Evolutionary conservation across 1,140 invertebrate genomes (phyloP), one percentile per base, ranked within the genome.

Genomic region (Leptinotarsa texana): DNA sequence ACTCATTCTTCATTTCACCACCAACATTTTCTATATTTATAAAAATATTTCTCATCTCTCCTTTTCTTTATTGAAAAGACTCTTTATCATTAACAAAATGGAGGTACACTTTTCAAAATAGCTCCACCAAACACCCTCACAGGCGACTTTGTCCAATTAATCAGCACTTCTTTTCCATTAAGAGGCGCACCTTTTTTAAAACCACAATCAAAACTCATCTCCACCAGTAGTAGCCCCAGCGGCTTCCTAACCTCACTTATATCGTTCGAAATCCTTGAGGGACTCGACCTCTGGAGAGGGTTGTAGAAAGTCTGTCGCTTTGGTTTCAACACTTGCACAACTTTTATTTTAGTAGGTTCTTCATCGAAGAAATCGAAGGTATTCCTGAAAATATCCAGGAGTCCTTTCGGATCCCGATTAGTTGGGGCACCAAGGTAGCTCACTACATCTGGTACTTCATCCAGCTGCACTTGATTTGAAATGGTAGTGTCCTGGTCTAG

Each of bases 101-200:
- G 83, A 4, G 82, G 70, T 0, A 86, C 87, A 67, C 83, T 86
- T 79, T 88, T 88, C 17, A 90, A 70, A 47, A 87, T 82, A 13
- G 88, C 88, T n/a, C 89, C 89, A 63, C 89, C 89, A 76, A 89
- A 90, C 0, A 89, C 84, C 17, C 83, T 81, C 3, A 90, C 88
- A 0, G 88, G 86, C 0, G 87, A 89, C 75, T 86, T 85, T 1
- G 86, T 87, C 89, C 89, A 90, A 17, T 87, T 89, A 18, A 90
- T 85, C 17, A 89, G 76, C 77, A 89, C 85, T 27, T 80, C 63
- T 0, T 83, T 69, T 0, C 84, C 85, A 11, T 83, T 83, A n/a
- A 89, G 77, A 0, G 89, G 89, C 42, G 88, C 87, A 4, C 88
- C 89, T 33, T 86, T 84, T n/a, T 86, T 87, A 13, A 85, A 78